A percentile compares a stretch with the other conserved stretches of the same genome.
Conservation (phyloP, 2,888 invertebrate genomes). For the Clitarchus hookeri region DNA sequence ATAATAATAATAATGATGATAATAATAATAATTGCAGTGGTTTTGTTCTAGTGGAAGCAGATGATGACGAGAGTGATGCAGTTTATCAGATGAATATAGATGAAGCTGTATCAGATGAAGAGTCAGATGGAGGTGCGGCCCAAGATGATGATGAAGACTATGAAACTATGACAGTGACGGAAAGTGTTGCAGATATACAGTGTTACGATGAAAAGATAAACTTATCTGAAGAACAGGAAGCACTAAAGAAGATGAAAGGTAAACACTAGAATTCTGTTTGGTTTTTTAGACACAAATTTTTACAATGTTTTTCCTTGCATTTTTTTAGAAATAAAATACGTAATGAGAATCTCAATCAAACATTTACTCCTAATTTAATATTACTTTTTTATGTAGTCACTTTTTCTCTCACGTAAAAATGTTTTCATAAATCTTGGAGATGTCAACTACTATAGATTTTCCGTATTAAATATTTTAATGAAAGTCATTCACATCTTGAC, state of each 20-base stretch:
- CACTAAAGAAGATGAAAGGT: slow-evolving; percentile 72
- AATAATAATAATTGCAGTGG: too few species aligned
- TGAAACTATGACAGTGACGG: slow-evolving; percentile 65
- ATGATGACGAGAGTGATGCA: slow-evolving; percentile 58
- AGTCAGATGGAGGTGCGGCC: slow-evolving; percentile 50
- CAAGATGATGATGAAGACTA: slow-evolving; percentile 67
- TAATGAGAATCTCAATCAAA: too few species aligned
- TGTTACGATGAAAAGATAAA: slow-evolving; percentile 74
- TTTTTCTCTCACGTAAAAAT: too few species aligned
- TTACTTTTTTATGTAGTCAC: too few species aligned
- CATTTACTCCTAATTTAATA: too few species aligned
- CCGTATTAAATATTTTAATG: too few species aligned
- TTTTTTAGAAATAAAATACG: too few species aligned
- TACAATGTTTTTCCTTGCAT: neutral
- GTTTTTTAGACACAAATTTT: neutral
- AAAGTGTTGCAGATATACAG: slow-evolving; percentile 68
- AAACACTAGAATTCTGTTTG: slow-evolving; percentile 31
- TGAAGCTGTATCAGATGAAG: slow-evolving; percentile 55
- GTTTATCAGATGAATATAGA: slow-evolving; percentile 53
- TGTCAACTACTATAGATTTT: too few species aligned
- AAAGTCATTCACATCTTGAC: too few species aligned
- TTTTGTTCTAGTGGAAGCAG: slow-evolving; percentile 29
- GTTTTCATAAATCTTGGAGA: too few species aligned
- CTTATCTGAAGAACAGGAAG: slow-evolving; percentile 76
- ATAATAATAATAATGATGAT: too few species aligned